Evolutionary conservation across 2,797 vertebrate genomes (phyloP).

Genomic region (Gymnoscopelus braueri): DNA sequence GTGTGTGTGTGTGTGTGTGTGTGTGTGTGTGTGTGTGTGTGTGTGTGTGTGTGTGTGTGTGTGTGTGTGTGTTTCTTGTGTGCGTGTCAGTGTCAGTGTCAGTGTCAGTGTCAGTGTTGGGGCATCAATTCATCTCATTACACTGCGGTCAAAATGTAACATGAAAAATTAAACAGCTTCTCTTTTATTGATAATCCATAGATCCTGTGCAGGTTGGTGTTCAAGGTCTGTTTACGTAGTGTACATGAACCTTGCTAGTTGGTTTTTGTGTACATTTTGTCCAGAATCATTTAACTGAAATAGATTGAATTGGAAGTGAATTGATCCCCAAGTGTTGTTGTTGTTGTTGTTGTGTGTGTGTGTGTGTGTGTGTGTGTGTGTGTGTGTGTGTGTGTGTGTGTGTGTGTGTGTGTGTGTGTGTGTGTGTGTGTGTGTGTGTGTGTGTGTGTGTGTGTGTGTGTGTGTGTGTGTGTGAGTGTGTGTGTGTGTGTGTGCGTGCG

Average conservation of each 20-base stretch:
- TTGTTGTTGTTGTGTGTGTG: neutral
- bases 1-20: conserved; percentile 9
- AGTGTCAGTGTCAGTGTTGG: neutral
- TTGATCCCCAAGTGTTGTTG: too few species aligned
- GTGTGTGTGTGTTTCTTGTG: neutral
- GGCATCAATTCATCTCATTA: too few species aligned
- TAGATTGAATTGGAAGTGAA: too few species aligned
- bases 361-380: neutral
- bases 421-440: neutral
- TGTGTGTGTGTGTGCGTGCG: neutral
- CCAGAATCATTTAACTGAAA: too few species aligned
- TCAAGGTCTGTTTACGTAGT: too few species aligned
- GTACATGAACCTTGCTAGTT: too few species aligned
- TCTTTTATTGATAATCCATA: too few species aligned
- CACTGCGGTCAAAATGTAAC: too few species aligned
- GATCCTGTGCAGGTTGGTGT: too few species aligned
- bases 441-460: neutral
- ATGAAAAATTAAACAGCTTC: too few species aligned
- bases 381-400: neutral
- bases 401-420: neutral
- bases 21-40: conserved; percentile 3
- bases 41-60: neutral
- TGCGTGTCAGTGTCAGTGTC: neutral
- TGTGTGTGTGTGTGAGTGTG: neutral
- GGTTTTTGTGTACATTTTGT: too few species aligned